A percentile compares a stretch with the other conserved stretches of the same genome.
These are phyloP conservation scores for Heteronetta atricapilla DNA, from an alignment of 2,113 vertebrate species.

Conservation along the genomic window DNA sequence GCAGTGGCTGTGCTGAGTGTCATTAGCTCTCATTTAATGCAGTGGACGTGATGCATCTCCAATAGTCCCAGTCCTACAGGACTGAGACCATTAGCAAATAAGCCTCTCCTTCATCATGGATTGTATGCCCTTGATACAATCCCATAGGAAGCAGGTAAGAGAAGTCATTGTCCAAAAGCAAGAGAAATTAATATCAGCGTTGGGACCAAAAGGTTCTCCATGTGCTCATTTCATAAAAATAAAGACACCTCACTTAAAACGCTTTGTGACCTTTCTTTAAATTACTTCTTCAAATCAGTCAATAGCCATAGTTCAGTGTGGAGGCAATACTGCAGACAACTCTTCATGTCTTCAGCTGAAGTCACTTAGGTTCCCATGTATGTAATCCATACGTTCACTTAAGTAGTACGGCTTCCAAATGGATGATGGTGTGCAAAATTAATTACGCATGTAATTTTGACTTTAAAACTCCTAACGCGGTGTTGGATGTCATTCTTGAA, in stretches of 20 bases:
- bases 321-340: neutral
- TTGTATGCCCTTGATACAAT: slow-evolving; percentile 23
- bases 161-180: slow-evolving; percentile 25
- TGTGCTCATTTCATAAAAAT: neutral
- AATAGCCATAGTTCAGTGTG: neutral
- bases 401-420: neutral
- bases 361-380: neutral
- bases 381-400: neutral
- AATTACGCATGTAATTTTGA: neutral
- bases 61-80: neutral
- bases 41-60: accelerated
- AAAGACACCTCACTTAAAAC: neutral
- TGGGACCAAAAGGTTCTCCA: slow-evolving; percentile 13
- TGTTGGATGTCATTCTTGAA: neutral
- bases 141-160: neutral
- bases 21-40: neutral
- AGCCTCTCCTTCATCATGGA: neutral
- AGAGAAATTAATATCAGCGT: neutral
- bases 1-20: accelerated
- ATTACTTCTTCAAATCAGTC: neutral
- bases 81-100: accelerated
- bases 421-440: slow-evolving; percentile 5
- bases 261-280: neutral
- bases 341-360: neutral
- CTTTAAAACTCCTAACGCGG: neutral